Percentiles rank a stretch among this genome's conserved stretches.
Evolutionary conservation across 2,797 vertebrate genomes (phyloP).

Genomic region (Vireo griseus): DNA sequence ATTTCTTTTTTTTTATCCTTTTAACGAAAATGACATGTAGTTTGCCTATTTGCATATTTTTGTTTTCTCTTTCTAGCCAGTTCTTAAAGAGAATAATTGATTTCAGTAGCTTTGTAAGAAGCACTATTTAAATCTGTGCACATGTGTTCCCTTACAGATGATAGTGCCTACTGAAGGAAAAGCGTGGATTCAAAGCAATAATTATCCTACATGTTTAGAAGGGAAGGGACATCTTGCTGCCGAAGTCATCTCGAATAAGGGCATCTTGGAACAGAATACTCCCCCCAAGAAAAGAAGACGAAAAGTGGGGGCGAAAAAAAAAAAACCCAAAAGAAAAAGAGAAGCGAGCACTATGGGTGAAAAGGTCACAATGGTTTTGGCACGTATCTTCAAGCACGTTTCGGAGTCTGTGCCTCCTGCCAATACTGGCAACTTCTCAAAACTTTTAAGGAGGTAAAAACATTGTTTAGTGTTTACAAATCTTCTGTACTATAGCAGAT

Average conservation of each 20-base stretch:
- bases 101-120: slow-evolving; percentile 51
- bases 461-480: slow-evolving; percentile 78
- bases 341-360: slow-evolving; percentile 57
- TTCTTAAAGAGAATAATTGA: slow-evolving; percentile 58
- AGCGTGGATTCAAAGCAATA: slow-evolving; percentile 35
- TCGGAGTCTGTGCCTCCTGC: slow-evolving; percentile 76
- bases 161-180: slow-evolving; percentile 56
- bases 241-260: slow-evolving; percentile 14
- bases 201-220: slow-evolving; percentile 48
- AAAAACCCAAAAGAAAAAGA: neutral
- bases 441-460: slow-evolving; percentile 81
- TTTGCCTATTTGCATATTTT: slow-evolving; percentile 51
- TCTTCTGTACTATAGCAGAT: slow-evolving; percentile 74
- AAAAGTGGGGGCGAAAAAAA: neutral
- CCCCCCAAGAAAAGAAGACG: neutral
- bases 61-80: slow-evolving; percentile 45
- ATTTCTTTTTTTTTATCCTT: neutral
- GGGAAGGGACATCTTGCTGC: slow-evolving; percentile 38
- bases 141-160: slow-evolving; percentile 59
- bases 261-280: slow-evolving; percentile 19
- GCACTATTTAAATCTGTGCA: slow-evolving; percentile 58
- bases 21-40: slow-evolving; percentile 13
- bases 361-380: slow-evolving; percentile 76
- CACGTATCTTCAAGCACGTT: slow-evolving; percentile 70
- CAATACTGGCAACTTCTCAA: slow-evolving; percentile 81